phyloP scores from a whole-genome alignment of 2,797 vertebrate species.

The Falco cherrug region DNA sequence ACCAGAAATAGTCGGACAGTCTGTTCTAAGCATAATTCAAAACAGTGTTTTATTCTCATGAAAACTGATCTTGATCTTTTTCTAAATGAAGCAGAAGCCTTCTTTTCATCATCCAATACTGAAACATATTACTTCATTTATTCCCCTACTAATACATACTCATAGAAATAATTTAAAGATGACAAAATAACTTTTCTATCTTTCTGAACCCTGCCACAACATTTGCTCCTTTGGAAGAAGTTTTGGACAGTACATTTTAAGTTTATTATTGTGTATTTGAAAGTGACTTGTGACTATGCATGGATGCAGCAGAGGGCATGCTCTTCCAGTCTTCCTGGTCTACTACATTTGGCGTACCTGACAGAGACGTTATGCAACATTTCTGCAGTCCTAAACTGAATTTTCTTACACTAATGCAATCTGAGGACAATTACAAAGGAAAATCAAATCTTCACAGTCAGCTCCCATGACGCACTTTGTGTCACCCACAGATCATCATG shows the following conservation, averaged over 20 bases:
- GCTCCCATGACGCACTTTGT: background rate
- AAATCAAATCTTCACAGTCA: background rate
- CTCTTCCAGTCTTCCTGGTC: background rate
- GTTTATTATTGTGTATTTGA: background rate
- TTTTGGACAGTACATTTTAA: background rate
- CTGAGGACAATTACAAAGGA: background rate
- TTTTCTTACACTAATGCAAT: background rate
- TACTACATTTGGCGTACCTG: rapidly evolving
- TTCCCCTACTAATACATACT: background rate
- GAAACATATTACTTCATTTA: conserved; percentile 39
- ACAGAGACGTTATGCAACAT: background rate
- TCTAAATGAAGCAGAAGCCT: conserved; percentile 37
- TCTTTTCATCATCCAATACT: conserved; percentile 32
- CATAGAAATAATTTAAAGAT: background rate
- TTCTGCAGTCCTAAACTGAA: background rate
- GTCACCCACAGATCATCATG: background rate
- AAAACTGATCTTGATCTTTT: conserved; percentile 54
- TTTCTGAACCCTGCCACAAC: background rate
- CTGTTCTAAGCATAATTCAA: conserved; percentile 69
- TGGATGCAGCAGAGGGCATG: background rate
- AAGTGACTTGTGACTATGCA: background rate
- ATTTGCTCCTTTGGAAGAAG: background rate
- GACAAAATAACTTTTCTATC: background rate
- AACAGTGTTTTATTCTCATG: conserved; percentile 56
- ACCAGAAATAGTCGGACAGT: conserved; percentile 63